Evolutionary conservation across 2,888 invertebrate genomes (phyloP).

Genomic region (Drymonia ruficornis): DNA sequence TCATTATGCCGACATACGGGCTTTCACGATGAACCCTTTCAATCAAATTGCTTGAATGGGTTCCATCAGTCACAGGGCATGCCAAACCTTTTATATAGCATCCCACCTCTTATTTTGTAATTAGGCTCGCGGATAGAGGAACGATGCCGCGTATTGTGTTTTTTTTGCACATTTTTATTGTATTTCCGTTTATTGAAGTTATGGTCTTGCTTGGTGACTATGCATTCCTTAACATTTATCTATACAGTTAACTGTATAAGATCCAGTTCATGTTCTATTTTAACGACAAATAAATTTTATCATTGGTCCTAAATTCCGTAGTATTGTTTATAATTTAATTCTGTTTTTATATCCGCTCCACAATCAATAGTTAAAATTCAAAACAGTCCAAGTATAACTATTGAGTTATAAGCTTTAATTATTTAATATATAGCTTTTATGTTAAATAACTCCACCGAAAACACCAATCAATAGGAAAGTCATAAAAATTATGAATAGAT

Average conservation of each 20-base stretch:
- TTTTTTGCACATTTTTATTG: slow-evolving; percentile 51
- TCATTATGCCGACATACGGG: slow-evolving; percentile 58
- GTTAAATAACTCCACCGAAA: background rate
- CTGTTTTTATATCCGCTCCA: background rate
- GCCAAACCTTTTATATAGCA: slow-evolving; percentile 62
- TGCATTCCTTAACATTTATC: background rate
- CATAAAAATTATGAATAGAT: slow-evolving; percentile 20
- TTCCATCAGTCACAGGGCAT: slow-evolving; percentile 67
- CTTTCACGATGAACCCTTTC: slow-evolving; percentile 64
- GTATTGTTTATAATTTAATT: too few species aligned
- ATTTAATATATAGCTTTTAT: background rate
- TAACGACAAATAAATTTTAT: too few species aligned
- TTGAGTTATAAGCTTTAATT: background rate
- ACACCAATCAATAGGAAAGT: background rate
- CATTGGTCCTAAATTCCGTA: too few species aligned
- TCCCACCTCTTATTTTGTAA: slow-evolving; percentile 62
- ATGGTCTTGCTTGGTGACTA: slow-evolving; percentile 16
- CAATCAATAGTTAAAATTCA: background rate
- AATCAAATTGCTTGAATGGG: slow-evolving; percentile 71
- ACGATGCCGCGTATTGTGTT: slow-evolving; percentile 63
- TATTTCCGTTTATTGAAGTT: slow-evolving; percentile 20
- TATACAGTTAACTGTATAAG: too few species aligned
- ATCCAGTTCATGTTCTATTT: too few species aligned
- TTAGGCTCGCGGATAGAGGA: slow-evolving; percentile 67
- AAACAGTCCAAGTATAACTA: background rate